Conservation (phyloP, 92 coral and sea anemone genomes). For the Parazoanthus atlanticus region DNA sequence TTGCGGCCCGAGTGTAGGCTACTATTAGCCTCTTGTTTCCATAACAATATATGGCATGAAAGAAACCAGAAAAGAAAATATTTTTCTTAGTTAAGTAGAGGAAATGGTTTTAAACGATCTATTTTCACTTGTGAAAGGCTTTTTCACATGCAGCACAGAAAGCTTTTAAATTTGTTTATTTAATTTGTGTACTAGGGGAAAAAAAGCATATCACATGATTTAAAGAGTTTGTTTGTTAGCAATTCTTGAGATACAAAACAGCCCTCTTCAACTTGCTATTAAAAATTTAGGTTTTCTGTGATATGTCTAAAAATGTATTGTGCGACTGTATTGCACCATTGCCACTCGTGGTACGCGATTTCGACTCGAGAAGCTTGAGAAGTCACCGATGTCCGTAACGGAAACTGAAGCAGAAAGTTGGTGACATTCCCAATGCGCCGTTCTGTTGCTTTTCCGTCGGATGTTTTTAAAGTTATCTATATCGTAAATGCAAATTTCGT, state of each 20-base stretch:
- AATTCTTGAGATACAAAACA: background rate
- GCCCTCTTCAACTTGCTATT: background rate
- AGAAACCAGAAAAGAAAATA: background rate
- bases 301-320: background rate
- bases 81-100: background rate
- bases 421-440: background rate
- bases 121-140: background rate
- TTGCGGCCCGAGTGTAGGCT: too few relatives aligned
- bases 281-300: background rate
- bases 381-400: background rate
- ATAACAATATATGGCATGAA: background rate
- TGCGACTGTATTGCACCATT: background rate
- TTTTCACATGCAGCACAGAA: background rate
- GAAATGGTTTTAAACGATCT: background rate
- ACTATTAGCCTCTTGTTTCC: background rate
- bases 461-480: background rate
- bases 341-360: background rate
- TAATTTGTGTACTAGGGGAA: background rate
- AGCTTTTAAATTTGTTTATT: background rate
- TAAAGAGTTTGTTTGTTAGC: background rate
- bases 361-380: background rate
- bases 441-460: background rate
- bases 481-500: conserved; percentile 1
- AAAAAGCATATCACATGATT: background rate
- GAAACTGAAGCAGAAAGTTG: background rate